These are phyloP conservation scores for Nestor notabilis DNA, from an alignment of 2,113 vertebrate genomes.

Conservation along the genomic window DNA sequence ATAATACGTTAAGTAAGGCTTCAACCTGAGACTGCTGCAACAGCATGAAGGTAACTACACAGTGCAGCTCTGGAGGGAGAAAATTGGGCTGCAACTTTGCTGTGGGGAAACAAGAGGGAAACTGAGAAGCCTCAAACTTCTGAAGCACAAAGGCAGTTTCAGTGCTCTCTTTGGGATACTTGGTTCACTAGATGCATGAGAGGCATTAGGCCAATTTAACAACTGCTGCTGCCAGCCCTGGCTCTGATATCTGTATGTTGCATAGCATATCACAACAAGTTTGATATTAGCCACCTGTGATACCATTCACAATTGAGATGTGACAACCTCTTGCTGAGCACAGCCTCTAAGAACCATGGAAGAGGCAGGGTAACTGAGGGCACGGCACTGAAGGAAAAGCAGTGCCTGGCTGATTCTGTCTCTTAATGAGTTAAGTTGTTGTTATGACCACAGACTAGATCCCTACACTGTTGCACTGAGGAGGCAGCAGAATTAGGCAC, in stretches of 20 bases:
- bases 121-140: not conserved
- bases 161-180: not conserved
- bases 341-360: not conserved
- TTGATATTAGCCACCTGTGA: not conserved
- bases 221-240: not conserved
- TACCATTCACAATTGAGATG: not conserved
- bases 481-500: not conserved
- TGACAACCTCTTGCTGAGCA: not conserved
- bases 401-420: not conserved
- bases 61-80: not conserved
- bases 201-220: not conserved
- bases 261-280: not conserved
- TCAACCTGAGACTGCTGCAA: not conserved
- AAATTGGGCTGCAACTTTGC: not conserved
- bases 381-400: not conserved
- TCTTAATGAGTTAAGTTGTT: not conserved
- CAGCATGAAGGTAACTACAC: fast-evolving
- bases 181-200: not conserved
- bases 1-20: not conserved
- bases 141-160: not conserved
- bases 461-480: not conserved
- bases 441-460: not conserved
- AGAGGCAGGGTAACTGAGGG: not conserved
- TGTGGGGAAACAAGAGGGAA: not conserved
- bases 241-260: not conserved